Evolutionary conservation across 2,888 invertebrate species (phyloP), one percentile per base, ranked within the genome.

Genomic region (Enoplolaimus lenunculus): DNA sequence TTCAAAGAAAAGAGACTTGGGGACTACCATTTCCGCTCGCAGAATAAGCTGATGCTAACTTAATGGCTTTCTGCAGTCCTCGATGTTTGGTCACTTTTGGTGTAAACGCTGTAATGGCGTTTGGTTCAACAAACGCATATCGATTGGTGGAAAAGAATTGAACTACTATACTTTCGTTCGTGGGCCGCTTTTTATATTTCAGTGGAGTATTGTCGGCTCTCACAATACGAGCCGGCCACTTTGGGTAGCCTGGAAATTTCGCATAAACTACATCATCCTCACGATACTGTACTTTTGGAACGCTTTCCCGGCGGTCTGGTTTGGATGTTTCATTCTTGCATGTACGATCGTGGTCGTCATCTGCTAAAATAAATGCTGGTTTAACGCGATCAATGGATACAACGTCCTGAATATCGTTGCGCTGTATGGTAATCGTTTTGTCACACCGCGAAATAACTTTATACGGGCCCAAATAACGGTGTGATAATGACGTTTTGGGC

Each of bases 401-500:
- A 7, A 28, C 28, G 7, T 62, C 64, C 33, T 62, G 30, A 28
- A 28, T 31, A 31, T 31, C n/a, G 28, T 62, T 62, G 16, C 64
- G 29, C 29, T 28, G 33, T 62, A 62, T 62, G 16, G 64, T 62
- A 7, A 62, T 31, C 30, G 64, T 62, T 28, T 62, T 62, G 29
- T 62, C 64, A 16, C 30, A 7, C n/a, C 64, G 29, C 33, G 64
- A 62, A 31, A 62, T 62, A 31, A 62, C 64, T n/a, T 62, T 62
- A 31, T 62, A 62, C 64, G 64, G 64, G 29, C 64, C 64, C 28
- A 30, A 28, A 31, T 62, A 62, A 31, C 30, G 64, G 30, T 31
- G 7, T n/a, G 29, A 31, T 28, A 62, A 62, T 45, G 45, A 45
- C 45, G 45, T 45, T 31, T 62, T 62, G 7, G 64, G 64, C n/a